Evolutionary conservation across 1,140 invertebrate genomes (phyloP), one percentile per base, ranked within the genome.

Genomic region (Pectinophora gossypiella): DNA sequence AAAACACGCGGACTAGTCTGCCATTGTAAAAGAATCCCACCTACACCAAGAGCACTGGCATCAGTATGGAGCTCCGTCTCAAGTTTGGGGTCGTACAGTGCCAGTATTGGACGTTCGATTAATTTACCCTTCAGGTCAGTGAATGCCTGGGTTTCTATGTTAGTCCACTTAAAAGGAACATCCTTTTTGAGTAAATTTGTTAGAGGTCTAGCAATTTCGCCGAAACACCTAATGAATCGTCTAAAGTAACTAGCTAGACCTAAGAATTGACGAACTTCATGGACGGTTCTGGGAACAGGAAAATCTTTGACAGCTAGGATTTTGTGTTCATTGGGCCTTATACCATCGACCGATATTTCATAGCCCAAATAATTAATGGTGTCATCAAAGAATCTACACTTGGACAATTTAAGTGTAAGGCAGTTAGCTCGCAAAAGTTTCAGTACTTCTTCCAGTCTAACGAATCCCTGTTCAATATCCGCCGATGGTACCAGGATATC

Each of bases 11-110:
- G 19, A 3, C 20, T 21, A 3, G 10, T 12, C 15, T 44, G 42
- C 42, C 42, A 44, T 21, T 44, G 42, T 2, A 44, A 13, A 10
- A 44, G 18, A 2, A 44, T 44, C 9, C 42, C 42, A 21, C 42
- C 42, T 20, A 44, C 12, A 2, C 42, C 42, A 12, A 44, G 19
- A 12, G 42, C 18, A n/a, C 42, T 44, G 9, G 42, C 42, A 21
- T 44, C 42, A 5, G 42, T 44, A n/a, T 44, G 42, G 18, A 44
- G 19, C 15, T 44, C 42, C 4, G 42, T 44, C 12, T 44, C 42
- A 3, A 44, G 19, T 44, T 44, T 44, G 3, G 42, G 42, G 19
- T 44, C 19, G 10, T 44, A 44, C 12, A 44, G 19, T 20, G 42
- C 7, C 19, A 44, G 12, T 20, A 44, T 44, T 19, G 42, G 42